These are phyloP conservation scores for Alviniconcha marisindica DNA, from an alignment of 1,140 invertebrate species.

Conservation along the genomic window DNA sequence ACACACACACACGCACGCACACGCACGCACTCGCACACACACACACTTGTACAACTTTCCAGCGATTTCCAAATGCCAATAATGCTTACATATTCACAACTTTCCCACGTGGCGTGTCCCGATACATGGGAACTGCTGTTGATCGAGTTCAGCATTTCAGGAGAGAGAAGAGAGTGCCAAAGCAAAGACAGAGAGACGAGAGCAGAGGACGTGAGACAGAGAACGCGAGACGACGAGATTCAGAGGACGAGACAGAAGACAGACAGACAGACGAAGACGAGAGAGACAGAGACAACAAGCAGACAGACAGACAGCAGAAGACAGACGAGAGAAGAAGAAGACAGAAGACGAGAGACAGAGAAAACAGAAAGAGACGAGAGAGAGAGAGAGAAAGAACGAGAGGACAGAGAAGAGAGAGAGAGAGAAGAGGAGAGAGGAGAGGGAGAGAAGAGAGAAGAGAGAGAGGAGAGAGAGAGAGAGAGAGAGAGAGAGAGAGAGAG, in stretches of 20 bases:
- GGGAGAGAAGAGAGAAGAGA: neutral
- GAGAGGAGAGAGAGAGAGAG: neutral
- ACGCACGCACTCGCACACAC: no score
- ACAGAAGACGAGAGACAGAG: neutral
- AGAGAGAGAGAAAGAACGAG: neutral
- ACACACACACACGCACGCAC: no score
- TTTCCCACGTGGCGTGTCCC: no score
- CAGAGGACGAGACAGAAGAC: neutral
- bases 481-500: constrained; percentile 13
- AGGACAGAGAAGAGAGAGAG: neutral
- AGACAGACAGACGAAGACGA: neutral
- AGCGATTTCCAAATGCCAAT: no score
- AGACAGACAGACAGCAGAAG: neutral
- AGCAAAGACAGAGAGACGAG: no score
- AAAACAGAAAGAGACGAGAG: neutral
- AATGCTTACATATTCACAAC: no score
- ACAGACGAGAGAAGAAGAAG: neutral
- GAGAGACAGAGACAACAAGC: neutral
- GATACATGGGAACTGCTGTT: no score
- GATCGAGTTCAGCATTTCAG: no score
- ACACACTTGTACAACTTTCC: no score
- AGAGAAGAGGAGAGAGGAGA: neutral
- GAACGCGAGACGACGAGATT: no score
- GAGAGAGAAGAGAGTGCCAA: no score
- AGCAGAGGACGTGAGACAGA: no score